phyloP scores from a whole-genome alignment of 2,888 invertebrate species.

The Plebejus argus region DNA sequence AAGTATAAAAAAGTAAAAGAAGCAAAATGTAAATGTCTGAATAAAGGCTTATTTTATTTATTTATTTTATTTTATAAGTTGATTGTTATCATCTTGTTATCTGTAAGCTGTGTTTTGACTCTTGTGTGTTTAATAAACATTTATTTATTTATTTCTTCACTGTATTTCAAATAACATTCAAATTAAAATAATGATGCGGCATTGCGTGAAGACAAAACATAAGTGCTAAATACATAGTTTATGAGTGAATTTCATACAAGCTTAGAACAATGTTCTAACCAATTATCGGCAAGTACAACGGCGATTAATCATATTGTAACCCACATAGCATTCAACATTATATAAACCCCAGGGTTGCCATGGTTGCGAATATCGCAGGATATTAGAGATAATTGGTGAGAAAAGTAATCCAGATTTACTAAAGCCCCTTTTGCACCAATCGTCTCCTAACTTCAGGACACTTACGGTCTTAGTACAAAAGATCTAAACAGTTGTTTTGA shows the following conservation, averaged over 20 bases:
- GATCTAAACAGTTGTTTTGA: no score
- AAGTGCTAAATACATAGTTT: conserved; percentile 16
- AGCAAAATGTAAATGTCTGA: no score
- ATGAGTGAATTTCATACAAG: conserved; percentile 36
- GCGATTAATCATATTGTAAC: conserved; percentile 68
- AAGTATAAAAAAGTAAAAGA: no score
- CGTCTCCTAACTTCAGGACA: no score
- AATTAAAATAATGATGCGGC: not conserved
- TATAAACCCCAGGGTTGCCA: conserved; percentile 56
- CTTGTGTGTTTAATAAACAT: no score
- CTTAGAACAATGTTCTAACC: conserved; percentile 51
- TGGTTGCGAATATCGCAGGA: conserved; percentile 5
- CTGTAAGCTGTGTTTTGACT: no score
- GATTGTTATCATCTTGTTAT: no score
- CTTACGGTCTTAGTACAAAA: no score
- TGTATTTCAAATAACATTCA: not conserved
- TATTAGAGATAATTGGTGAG: not conserved
- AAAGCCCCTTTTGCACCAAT: no score
- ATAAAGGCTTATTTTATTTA: no score
- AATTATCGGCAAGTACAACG: conserved; percentile 66
- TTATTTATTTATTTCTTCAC: no score
- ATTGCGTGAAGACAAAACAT: not conserved
- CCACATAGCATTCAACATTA: conserved; percentile 69
- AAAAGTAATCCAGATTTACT: not conserved
- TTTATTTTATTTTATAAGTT: no score